A percentile compares a stretch with the other conserved stretches of the same genome.
These are phyloP conservation scores for Takifugu bimaculatus DNA, from an alignment of 2,113 vertebrate genomes.

Conservation along the genomic window DNA sequence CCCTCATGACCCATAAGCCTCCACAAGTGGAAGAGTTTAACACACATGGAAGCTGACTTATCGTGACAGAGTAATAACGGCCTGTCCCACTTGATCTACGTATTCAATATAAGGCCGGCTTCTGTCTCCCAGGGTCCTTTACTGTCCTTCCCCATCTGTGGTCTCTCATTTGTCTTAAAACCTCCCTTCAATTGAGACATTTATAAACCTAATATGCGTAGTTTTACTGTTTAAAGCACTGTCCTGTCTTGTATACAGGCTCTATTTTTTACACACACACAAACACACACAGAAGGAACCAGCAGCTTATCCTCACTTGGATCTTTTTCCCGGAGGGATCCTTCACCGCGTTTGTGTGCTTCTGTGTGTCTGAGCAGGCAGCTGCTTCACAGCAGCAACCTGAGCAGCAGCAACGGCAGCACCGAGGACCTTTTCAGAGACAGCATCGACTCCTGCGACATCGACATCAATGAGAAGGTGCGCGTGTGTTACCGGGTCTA, in stretches of 20 bases:
- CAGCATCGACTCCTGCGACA: constrained; percentile 93
- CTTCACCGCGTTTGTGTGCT: neutral
- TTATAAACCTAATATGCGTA: neutral
- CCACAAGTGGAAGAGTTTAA: constrained; percentile 21
- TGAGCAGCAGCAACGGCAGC: constrained; percentile 96
- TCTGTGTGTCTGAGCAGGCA: constrained; percentile 77
- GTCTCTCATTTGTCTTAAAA: neutral
- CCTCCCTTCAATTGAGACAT: neutral
- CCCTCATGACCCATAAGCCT: constrained; percentile 3
- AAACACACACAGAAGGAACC: neutral
- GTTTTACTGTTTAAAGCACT: neutral
- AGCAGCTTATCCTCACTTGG: constrained; percentile 13
- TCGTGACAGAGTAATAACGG: constrained; percentile 47
- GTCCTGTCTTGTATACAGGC: neutral
- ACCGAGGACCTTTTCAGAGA: constrained; percentile 95
- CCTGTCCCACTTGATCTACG: constrained; percentile 64
- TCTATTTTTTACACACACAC: neutral
- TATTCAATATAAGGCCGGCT: constrained; percentile 49
- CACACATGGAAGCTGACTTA: neutral
- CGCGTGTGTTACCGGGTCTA: neutral
- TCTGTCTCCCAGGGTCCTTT: constrained; percentile 8
- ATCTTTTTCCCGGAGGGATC: constrained; percentile 6
- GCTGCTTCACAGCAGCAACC: constrained; percentile 92
- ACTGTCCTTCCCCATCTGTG: constrained; percentile 32
- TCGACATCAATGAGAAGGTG: constrained; percentile 95